Evolutionary conservation across 2,797 vertebrate genomes (phyloP), one percentile per base, ranked within the genome.

Genomic region (Lutjanus argentimaculatus): DNA sequence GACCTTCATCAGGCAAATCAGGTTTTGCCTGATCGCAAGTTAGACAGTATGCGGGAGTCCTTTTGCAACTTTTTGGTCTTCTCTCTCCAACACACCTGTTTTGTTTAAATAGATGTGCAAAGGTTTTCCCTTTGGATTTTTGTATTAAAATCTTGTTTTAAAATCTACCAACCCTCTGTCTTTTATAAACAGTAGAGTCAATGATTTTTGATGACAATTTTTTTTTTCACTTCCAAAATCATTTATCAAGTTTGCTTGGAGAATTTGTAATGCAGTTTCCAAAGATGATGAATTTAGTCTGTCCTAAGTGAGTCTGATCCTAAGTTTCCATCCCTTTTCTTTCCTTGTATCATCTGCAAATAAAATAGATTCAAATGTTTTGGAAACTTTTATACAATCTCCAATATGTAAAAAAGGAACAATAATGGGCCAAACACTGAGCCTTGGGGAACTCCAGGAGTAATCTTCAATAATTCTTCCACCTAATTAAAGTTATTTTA

Each of bases 351-450:
- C 4, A 30, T 30, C 25, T 4, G 30, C 0, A 3, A 36, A 36
- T 36, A 36, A 36, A 58, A 42, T 1, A 12, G 0, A 16, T 21
- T 17, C 36, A 0, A 17, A 16, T 0, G 0, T 52, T 22, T 62
- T 49, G 45, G 2, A 61, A 61, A 42, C 12, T 40, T 21, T 45
- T 40, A 42, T 21, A 19, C 12, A 0, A 36, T 56, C 65, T 25
- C 40, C 13, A 48, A 9, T 15, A 15, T 14, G 48, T 21, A 16
- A 16, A 11, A 36, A 17, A 25, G 12, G 9, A 22, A 56, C 36
- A 25, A 3, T n/a, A 25, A 14, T 7, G 52, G n/a, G 42, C 59
- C 43, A 0, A 43, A 51, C 59, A 42, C 3, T 48, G 59, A 58
- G 45, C 53, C 43, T 2, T 25, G 53, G 4, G 62, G 62, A 58